These are phyloP conservation scores for Coracopsis vasa DNA, from an alignment of 2,113 vertebrate genomes.

Conservation along the genomic window DNA sequence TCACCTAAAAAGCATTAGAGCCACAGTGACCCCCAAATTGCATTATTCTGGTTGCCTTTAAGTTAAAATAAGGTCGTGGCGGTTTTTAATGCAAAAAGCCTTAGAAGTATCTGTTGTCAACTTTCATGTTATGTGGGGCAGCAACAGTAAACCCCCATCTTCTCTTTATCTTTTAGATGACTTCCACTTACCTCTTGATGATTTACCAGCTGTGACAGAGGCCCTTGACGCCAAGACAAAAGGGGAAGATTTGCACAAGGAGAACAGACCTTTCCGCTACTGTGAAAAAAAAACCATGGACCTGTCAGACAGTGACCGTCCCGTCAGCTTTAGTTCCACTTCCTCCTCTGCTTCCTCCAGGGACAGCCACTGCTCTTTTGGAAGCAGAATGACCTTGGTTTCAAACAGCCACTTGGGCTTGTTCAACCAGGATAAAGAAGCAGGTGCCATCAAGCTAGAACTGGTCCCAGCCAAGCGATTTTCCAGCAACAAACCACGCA, in stretches of 20 bases:
- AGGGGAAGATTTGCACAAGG: slow-evolving; percentile 71
- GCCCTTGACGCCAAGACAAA: slow-evolving; percentile 70
- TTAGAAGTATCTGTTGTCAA: not conserved
- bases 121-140: not conserved
- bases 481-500: slow-evolving; percentile 74
- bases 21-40: not conserved
- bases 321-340: slow-evolving; percentile 95
- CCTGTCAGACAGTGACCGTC: slow-evolving; percentile 89
- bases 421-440: slow-evolving; percentile 84
- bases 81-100: not conserved
- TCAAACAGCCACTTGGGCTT: slow-evolving; percentile 83
- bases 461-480: slow-evolving; percentile 85
- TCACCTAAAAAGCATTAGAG: not conserved
- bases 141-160: not conserved
- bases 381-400: slow-evolving; percentile 87
- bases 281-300: slow-evolving; percentile 87
- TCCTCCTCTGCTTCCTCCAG: slow-evolving; percentile 94
- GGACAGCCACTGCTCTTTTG: slow-evolving; percentile 95
- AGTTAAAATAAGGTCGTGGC: not conserved
- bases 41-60: not conserved
- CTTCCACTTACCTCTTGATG: slow-evolving; percentile 79
- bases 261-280: slow-evolving; percentile 67
- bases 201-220: slow-evolving; percentile 79
- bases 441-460: slow-evolving; percentile 90
- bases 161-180: slow-evolving; percentile 77